Base-by-base conservation (phyloP, 2,113 vertebrate species). In the Albula glossodonta region DNA sequence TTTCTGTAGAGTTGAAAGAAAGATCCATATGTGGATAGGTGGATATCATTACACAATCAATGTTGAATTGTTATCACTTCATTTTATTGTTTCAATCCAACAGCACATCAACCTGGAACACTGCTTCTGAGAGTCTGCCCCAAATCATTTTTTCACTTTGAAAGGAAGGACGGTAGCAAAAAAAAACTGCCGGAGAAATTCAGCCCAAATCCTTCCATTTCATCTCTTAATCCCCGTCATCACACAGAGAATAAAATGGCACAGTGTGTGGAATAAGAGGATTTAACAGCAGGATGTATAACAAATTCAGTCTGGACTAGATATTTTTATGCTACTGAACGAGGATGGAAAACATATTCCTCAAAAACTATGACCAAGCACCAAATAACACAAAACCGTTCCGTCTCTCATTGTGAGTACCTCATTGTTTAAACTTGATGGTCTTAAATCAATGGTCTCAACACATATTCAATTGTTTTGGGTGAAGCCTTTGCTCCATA, bases 171-270 rank as follows among this genome's bases (percentile, higher is more conserved):
- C 8, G 12, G 31, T 83, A 31, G 41, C 90, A 88, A 86, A 93
- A 92, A 90, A 86, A 91, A 91, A 93, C 92, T 93, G 88, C 87
- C 49, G 88, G 92, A 92, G 77, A 83, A 81, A 88, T 86, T 87
- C 84, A 57, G 80, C 78, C 41, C 83, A 74, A 84, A 80, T 80
- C 86, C 51, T 87, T 86, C 89, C 91, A 89, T 90, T 93, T 95
- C 92, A 94, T 95, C 93, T 93, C 87, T 93, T 95, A 96, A 96
- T 96, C 95, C 94, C 85, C 93, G 91, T 95, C 94, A 94, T 94
- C 93, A 94, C 89, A 92, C 91, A 90, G 89, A 92, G 94, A 94
- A 94, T 93, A 94, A 94, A 80, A 94, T 94, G 92, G 93, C 88
- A 89, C 90, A 89, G 84, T 91, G 86, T 93, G 92, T 88, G 87